These are phyloP conservation scores for Fissipunctia ypsillon DNA, from an alignment of 2,888 invertebrate genomes.

Conservation along the genomic window DNA sequence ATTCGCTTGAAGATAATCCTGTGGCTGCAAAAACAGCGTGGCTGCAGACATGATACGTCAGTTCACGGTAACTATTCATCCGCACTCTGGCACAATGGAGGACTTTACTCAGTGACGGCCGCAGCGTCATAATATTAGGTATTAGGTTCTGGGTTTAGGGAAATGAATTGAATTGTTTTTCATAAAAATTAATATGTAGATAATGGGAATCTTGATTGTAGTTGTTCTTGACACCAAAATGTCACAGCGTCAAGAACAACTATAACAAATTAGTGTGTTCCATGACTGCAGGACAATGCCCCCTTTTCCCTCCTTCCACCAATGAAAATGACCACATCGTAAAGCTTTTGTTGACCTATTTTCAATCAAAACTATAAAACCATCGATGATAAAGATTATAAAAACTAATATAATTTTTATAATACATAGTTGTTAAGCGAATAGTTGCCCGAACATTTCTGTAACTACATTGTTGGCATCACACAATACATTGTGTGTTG, in stretches of 20 bases:
- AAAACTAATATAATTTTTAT: not conserved
- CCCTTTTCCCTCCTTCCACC: not conserved
- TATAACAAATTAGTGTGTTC: not conserved
- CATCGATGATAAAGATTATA: not conserved
- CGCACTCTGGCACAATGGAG: not conserved
- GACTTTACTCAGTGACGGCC: not conserved
- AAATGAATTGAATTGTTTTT: too few species aligned
- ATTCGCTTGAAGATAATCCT: constrained; percentile 11
- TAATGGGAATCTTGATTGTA: too few species aligned
- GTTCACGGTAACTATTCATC: not conserved
- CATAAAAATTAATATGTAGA: too few species aligned
- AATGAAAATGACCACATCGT: not conserved
- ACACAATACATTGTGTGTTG: constrained; percentile 37
- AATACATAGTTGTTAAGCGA: not conserved
- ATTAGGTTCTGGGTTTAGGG: too few species aligned
- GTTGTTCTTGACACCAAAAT: too few species aligned
- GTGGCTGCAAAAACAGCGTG: constrained; percentile 33
- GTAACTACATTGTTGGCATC: constrained; percentile 17
- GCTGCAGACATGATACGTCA: not conserved
- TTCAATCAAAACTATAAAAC: not conserved
- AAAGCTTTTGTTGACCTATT: not conserved
- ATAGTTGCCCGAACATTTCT: not conserved
- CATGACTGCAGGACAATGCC: not conserved
- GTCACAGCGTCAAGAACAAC: too few species aligned
- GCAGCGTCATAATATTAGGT: too few species aligned